Evolutionary conservation across 2,113 vertebrate genomes (phyloP).

Genomic region (Perognathus longimembris): DNA sequence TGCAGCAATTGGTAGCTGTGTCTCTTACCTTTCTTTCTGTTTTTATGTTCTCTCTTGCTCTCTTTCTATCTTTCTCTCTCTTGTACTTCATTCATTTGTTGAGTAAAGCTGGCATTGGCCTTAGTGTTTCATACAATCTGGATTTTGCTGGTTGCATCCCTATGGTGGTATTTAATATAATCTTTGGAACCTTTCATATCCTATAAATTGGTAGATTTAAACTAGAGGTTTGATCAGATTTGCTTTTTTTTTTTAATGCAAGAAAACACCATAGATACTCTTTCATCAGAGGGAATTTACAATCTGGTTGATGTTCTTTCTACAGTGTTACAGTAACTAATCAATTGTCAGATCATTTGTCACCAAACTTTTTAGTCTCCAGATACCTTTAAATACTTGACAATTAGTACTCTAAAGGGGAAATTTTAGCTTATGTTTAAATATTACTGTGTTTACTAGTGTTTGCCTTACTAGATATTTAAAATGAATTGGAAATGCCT

Average conservation of each 20-base stretch:
- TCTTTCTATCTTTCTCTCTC: too few relatives aligned
- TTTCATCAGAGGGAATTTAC: background rate
- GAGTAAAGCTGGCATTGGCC: constrained; percentile 25
- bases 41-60: background rate
- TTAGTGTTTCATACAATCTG: constrained; percentile 1
- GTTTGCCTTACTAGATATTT: constrained; percentile 5
- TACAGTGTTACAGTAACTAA: background rate
- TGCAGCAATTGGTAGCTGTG: background rate
- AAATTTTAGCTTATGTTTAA: background rate
- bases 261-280: background rate
- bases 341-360: constrained; percentile 10
- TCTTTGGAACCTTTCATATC: background rate
- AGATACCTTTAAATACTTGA: background rate
- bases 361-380: background rate
- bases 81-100: background rate
- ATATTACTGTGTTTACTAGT: background rate
- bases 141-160: constrained; percentile 22
- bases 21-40: background rate
- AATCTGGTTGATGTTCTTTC: background rate
- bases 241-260: constrained; percentile 5
- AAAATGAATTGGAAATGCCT: constrained; percentile 33
- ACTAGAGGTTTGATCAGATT: background rate
- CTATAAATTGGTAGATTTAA: constrained; percentile 19
- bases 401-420: background rate
- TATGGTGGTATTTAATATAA: background rate